Base-by-base conservation (phyloP, 2,797 vertebrate genomes). In the Pipistrellus nathusii region DNA sequence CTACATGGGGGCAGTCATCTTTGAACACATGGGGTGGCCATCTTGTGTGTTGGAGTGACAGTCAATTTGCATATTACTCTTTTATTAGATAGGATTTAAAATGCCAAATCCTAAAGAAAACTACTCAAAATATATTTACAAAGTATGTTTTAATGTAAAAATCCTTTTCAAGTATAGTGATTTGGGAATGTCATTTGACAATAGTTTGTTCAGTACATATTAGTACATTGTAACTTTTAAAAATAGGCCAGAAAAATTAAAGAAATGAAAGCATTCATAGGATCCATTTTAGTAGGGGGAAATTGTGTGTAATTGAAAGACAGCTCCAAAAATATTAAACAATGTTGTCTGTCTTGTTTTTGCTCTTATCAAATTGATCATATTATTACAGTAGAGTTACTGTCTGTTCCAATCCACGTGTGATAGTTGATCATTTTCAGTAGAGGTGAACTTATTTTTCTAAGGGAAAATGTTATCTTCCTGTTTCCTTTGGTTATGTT, bases 201-300 rank as follows among this genome's bases (percentile, higher is more conserved):
- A 77, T 51, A 51, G 15, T 35, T 72, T 87, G 27, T 76, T 77
- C 41, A 38, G 1, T 83, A 15, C 23, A 51, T 14, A 46, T 38
- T 48, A 55, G 48, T 57, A 83, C 3, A 4, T 18, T 73, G 1
- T 72, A 85, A 23, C 57, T 53, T 88, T 84, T 23, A 41, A 91
- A 88, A 91, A 9, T 66, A 82, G 32, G 27, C 48, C 48, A 69
- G 78, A 41, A 80, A 90, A 86, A 81, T 68, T 38, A 83, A 93
- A 84, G 72, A 84, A 72, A 78, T 57, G 25, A 69, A 87, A 86
- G 30, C 44, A 10, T 66, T 85, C 81, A 73, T 35, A 71, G 12
- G 20, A 73, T 57, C 8, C 7, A 78, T 41, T 80, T 87, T 35
- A 62, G 10, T 48, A 91, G n/a, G 8, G 4, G n/a, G 57, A 76